Conservation (phyloP, 2,797 vertebrate genomes). For the Sebastes kiyomatsui region DNA sequence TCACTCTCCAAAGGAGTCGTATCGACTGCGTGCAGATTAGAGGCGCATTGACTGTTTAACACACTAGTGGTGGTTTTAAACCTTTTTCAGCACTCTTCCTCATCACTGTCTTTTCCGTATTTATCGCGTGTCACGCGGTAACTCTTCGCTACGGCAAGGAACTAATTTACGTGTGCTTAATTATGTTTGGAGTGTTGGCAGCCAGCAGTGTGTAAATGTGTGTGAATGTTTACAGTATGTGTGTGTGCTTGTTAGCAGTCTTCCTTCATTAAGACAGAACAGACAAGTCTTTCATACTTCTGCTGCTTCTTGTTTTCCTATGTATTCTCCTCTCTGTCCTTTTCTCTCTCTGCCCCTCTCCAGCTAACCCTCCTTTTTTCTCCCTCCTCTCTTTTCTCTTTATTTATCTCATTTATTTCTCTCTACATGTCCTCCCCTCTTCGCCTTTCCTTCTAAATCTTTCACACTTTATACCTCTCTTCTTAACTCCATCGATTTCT, state of each 20-base stretch:
- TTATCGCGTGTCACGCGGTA: neutral
- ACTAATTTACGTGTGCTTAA: constrained; percentile 31
- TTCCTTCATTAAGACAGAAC: constrained; percentile 17
- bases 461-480: constrained; percentile 3
- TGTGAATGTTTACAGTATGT: neutral
- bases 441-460: neutral
- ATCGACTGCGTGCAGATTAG: neutral
- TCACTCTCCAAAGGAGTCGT: neutral
- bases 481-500: neutral
- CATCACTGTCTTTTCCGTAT: neutral
- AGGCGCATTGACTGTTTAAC: neutral
- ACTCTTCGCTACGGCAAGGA: constrained; percentile 2
- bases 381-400: neutral
- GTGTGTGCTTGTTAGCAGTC: constrained; percentile 5
- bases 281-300: neutral
- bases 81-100: neutral
- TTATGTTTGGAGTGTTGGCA: constrained; percentile 23
- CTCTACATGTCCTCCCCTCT: neutral
- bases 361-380: neutral
- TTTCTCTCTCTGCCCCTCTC: neutral
- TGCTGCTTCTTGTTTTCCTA: neutral
- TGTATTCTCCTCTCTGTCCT: neutral
- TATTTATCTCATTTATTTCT: constrained; percentile 14
- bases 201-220: constrained; percentile 15
- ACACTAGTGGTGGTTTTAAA: neutral